Evolutionary conservation across 2,888 invertebrate genomes (phyloP).

Genomic region (Dusona sp.): DNA sequence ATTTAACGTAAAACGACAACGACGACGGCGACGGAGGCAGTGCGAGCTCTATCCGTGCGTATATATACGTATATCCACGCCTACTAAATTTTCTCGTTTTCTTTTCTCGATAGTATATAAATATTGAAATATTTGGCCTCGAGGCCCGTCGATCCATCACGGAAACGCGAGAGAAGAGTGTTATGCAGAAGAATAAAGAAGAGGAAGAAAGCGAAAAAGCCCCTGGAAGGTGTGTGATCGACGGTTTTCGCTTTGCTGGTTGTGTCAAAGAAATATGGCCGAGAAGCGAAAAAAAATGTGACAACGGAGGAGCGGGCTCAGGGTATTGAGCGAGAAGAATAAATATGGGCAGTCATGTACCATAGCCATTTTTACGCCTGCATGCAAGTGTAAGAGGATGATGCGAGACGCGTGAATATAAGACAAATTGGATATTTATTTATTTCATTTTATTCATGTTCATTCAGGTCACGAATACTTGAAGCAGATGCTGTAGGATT

Average conservation of each 20-base stretch:
- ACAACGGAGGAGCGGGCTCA: conserved; percentile 22
- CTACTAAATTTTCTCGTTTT: not conserved
- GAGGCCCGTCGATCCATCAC: conserved; percentile 66
- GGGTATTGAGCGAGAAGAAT: conserved; percentile 39
- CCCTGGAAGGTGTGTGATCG: conserved; percentile 56
- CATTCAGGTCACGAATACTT: not conserved
- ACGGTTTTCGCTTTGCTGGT: conserved; percentile 60
- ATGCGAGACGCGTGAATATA: not conserved
- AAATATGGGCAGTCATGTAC: conserved; percentile 63
- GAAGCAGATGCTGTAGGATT: not conserved
- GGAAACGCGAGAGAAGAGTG: conserved; percentile 34
- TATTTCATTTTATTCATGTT: not conserved
- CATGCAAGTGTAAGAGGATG: not conserved
- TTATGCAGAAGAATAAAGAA: conserved; percentile 7
- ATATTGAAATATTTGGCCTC: conserved; percentile 68
- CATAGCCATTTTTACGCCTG: conserved; percentile 4
- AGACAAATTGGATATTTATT: not conserved
- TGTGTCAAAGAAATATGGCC: conserved; percentile 42
- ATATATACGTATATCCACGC: not conserved
- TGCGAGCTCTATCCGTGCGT: not conserved
- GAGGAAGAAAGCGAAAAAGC: conserved; percentile 11
- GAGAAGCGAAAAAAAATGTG: conserved; percentile 11
- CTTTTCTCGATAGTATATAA: conserved; percentile 52
- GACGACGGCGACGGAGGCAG: not conserved
- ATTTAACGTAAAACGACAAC: conserved; percentile 38